These are phyloP conservation scores for Hypomecis punctinalis DNA, from an alignment of 2,888 invertebrate species.

Conservation along the genomic window DNA sequence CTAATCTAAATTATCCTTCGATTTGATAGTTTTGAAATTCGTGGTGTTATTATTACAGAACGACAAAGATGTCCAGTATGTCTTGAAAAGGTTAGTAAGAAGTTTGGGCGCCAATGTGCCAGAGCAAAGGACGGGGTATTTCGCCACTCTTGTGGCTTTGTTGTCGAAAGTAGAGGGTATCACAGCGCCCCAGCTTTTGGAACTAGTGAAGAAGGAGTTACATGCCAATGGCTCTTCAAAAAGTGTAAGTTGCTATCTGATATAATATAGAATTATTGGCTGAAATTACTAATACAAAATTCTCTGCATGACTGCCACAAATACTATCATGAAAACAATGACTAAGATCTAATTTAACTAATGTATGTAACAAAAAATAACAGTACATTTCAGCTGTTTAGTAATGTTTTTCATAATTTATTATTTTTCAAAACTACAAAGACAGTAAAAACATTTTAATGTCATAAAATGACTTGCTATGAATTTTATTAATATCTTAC, in stretches of 20 bases:
- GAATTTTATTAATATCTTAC: constrained; percentile 29
- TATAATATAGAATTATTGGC: not conserved
- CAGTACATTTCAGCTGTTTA: too few relatives aligned
- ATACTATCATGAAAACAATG: too few relatives aligned
- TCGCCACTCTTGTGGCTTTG: constrained; percentile 87
- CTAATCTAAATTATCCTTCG: not conserved
- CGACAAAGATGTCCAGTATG: constrained; percentile 87
- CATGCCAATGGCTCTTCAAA: constrained; percentile 86
- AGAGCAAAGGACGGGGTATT: constrained; percentile 88
- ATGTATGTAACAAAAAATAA: too few relatives aligned
- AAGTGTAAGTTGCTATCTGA: constrained; percentile 82
- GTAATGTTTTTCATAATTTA: too few relatives aligned
- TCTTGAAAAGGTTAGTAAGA: constrained; percentile 88
- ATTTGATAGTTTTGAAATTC: not conserved
- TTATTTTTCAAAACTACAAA: too few relatives aligned
- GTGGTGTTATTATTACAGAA: constrained; percentile 71
- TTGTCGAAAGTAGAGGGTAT: constrained; percentile 80
- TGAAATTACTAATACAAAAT: too few relatives aligned
- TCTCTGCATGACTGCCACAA: too few relatives aligned
- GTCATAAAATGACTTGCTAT: not conserved
- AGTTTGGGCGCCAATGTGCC: constrained; percentile 89
- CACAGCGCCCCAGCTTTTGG: constrained; percentile 81
- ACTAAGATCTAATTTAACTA: too few relatives aligned
- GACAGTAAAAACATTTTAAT: not conserved
- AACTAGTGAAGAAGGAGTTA: constrained; percentile 87